phyloP scores from a whole-genome alignment of 1,140 invertebrate genomes.

The Saccostrea echinata region DNA sequence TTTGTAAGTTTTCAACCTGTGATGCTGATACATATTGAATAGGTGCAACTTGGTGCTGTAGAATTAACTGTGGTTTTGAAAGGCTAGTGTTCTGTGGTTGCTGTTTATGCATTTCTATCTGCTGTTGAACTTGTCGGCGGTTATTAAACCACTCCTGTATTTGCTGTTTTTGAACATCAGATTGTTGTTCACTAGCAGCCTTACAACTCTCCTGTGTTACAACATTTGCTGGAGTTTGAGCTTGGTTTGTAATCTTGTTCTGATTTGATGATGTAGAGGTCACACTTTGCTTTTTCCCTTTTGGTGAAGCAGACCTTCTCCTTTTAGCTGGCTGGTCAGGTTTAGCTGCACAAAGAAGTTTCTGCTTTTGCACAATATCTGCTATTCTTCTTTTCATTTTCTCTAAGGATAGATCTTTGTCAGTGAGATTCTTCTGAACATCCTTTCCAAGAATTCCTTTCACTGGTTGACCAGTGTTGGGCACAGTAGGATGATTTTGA shows the following conservation, averaged over 20 bases:
- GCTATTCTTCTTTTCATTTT: conserved; percentile 43
- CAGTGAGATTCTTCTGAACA: conserved; percentile 23
- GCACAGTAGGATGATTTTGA: background rate
- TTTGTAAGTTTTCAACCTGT: conserved; percentile 9
- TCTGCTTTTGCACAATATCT: conserved; percentile 36
- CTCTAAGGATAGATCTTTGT: conserved; percentile 40
- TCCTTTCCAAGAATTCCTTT: background rate
- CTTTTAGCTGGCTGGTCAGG: background rate
- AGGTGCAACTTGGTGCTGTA: conserved; percentile 11
- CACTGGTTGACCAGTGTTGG: background rate
- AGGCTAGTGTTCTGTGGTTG: background rate
- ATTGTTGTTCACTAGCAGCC: background rate
- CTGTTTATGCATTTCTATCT: conserved; percentile 10
- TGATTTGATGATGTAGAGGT: background rate
- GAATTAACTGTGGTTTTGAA: conserved; percentile 4
- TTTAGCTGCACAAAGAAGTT: background rate
- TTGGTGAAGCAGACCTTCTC: conserved; percentile 8
- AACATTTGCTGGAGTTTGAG: background rate
- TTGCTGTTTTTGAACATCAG: conserved; percentile 25
- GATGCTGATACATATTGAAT: conserved; percentile 17
- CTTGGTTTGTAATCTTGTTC: background rate
- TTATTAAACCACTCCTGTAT: conserved; percentile 24
- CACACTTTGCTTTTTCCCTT: background rate
- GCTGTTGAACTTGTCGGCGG: background rate
- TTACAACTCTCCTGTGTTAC: background rate